Conservation (phyloP, 2,888 invertebrate species). For the Schizotus pectinicornis region DNA sequence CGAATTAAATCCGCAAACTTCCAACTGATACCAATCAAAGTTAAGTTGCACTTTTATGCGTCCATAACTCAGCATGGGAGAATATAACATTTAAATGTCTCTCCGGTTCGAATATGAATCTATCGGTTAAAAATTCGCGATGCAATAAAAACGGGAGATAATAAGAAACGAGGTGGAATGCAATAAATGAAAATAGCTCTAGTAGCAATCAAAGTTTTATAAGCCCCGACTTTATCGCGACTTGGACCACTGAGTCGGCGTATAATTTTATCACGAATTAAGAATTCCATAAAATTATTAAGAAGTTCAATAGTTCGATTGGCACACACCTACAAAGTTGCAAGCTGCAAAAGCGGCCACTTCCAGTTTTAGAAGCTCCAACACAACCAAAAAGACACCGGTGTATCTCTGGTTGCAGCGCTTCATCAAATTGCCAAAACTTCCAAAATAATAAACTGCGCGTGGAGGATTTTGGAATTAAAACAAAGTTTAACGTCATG, state of each 20-base stretch:
- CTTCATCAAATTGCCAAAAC: too few species aligned
- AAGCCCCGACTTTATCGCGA: conserved; percentile 44
- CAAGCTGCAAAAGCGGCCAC: too few species aligned
- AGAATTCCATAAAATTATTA: conserved; percentile 46
- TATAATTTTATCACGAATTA: conserved; percentile 47
- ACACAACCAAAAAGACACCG: too few species aligned
- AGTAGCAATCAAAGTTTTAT: conserved; percentile 50
- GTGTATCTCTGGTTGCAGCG: too few species aligned
- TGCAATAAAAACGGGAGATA: conserved; percentile 48
- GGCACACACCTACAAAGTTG: not conserved
- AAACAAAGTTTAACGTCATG: too few species aligned
- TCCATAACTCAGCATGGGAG: conserved; percentile 47
- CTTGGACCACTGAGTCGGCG: conserved; percentile 33
- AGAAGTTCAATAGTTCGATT: conserved; percentile 18
- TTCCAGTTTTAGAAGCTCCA: too few species aligned
- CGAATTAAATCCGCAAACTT: conserved; percentile 50
- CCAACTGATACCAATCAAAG: conserved; percentile 52
- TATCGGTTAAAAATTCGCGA: conserved; percentile 45
- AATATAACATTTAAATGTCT: conserved; percentile 46
- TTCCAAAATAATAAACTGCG: too few species aligned
- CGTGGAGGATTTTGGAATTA: too few species aligned
- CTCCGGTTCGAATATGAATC: conserved; percentile 42
- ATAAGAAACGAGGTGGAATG: conserved; percentile 50
- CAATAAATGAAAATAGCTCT: conserved; percentile 51
- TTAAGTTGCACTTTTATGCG: conserved; percentile 52